Conservation (phyloP, 2,113 vertebrate species). For the Sander lucioperca region DNA sequence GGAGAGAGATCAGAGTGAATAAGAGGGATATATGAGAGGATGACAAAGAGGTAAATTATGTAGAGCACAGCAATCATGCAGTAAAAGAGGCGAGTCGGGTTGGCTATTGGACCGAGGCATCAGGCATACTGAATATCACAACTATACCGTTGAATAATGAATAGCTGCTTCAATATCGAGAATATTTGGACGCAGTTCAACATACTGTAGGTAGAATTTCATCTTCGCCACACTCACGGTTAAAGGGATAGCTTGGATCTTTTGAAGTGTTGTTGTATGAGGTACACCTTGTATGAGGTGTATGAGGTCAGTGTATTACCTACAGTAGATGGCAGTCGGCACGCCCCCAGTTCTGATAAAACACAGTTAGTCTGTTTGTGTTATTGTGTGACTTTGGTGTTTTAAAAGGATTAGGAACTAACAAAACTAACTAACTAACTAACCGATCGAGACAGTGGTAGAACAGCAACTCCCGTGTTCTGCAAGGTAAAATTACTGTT, state of each 20-base stretch:
- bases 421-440: no score
- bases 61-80: slow-evolving; percentile 66
- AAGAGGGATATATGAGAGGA: slow-evolving; percentile 49
- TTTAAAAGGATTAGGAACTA: no score
- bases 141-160: slow-evolving; percentile 76
- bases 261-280: no score
- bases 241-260: not conserved
- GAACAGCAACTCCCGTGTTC: no score
- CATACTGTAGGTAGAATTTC: slow-evolving; percentile 47
- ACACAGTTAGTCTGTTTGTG: no score
- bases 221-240: slow-evolving; percentile 18
- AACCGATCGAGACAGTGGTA: no score
- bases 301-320: no score
- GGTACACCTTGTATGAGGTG: no score
- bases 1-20: slow-evolving; percentile 44
- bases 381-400: no score
- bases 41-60: slow-evolving; percentile 67
- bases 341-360: no score
- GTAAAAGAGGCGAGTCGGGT: slow-evolving; percentile 51
- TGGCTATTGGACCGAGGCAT: slow-evolving; percentile 52
- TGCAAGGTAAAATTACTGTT: no score
- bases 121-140: slow-evolving; percentile 66
- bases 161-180: slow-evolving; percentile 66
- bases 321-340: no score
- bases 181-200: slow-evolving; percentile 65